A percentile compares a stretch with the other conserved stretches of the same genome.
Evolutionary conservation across 37 sponge, comb jelly and placozoan species (phyloP).

Genomic region (Agelas oroides): DNA sequence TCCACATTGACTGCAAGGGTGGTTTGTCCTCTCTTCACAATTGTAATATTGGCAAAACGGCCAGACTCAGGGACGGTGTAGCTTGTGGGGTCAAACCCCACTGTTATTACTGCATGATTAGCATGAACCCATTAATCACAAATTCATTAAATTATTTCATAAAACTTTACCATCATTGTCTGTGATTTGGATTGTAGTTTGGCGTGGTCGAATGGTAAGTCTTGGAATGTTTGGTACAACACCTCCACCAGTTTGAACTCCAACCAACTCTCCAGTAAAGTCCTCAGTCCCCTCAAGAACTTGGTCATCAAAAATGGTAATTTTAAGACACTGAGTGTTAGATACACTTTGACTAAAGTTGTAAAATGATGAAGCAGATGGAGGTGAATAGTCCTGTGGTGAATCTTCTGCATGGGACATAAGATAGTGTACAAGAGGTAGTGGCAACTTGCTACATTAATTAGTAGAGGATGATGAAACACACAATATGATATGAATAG

Average conservation of each 20-base stretch:
- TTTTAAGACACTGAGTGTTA: neutral
- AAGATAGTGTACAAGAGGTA: neutral
- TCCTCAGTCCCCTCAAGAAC: neutral
- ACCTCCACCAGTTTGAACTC: neutral
- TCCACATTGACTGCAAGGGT: neutral
- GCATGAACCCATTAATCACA: no score
- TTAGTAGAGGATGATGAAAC: neutral
- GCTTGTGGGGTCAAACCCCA: conserved; percentile 3
- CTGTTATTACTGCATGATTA: neutral
- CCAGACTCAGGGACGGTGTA: conserved; percentile 4
- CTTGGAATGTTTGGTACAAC: neutral
- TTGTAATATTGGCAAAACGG: neutral
- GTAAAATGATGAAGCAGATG: neutral
- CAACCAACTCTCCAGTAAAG: neutral
- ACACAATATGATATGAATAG: neutral
- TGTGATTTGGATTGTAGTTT: neutral
- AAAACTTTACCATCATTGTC: conserved; percentile 2
- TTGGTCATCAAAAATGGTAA: neutral
- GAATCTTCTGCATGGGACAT: neutral
- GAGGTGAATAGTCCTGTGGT: neutral
- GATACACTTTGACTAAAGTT: neutral
- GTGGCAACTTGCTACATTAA: no score
- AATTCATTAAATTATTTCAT: neutral
- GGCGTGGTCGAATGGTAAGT: neutral
- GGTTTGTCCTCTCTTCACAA: neutral